A percentile compares a stretch with the other conserved stretches of the same genome.
Conservation (phyloP, 2,113 vertebrate species). For the Passer domesticus region DNA sequence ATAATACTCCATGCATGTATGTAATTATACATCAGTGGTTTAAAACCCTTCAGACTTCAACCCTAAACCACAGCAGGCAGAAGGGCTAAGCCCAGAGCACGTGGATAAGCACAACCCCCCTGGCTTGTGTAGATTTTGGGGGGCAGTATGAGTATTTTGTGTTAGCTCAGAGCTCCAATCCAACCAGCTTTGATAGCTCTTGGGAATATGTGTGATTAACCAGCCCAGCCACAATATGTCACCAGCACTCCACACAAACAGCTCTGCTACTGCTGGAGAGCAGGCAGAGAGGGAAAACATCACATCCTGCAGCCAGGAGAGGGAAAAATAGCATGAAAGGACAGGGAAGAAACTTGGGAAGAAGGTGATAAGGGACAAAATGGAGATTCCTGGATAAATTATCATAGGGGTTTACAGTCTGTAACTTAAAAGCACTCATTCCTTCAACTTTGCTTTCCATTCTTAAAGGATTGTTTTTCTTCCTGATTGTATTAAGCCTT, state of each 20-base stretch:
- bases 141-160: not conserved
- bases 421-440: not conserved
- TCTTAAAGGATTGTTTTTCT: not conserved
- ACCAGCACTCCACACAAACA: conserved; percentile 65
- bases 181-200: not conserved
- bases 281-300: not conserved
- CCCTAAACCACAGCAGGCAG: not conserved
- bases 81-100: not conserved
- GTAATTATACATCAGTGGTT: not conserved
- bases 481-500: not conserved
- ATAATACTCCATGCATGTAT: not conserved
- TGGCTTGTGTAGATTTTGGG: not conserved
- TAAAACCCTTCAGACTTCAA: not conserved
- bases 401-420: not conserved
- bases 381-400: not conserved
- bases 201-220: conserved; percentile 48
- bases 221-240: conserved; percentile 65
- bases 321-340: not conserved
- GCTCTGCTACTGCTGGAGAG: not conserved
- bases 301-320: accelerated
- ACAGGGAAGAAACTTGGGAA: not conserved
- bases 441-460: not conserved
- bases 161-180: not conserved
- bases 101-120: not conserved
- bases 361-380: not conserved